phyloP scores from a whole-genome alignment of 1,140 invertebrate species.

The Cyclargus thomasi region DNA sequence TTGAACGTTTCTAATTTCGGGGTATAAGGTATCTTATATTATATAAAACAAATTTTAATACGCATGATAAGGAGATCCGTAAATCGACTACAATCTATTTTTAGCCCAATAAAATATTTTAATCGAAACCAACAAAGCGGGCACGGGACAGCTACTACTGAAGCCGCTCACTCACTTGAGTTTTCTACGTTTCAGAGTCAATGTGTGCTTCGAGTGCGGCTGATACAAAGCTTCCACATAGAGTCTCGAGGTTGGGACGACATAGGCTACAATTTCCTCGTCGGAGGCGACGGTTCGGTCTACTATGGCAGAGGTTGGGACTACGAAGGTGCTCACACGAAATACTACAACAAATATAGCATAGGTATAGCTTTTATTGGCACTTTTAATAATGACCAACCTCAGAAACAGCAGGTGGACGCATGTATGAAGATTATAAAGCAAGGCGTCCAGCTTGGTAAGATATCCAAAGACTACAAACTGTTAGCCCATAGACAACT shows the following conservation, averaged over 20 bases:
- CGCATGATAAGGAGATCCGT: too few relatives aligned
- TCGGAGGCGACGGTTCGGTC: conserved; percentile 82
- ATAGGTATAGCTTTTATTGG: conserved; percentile 84
- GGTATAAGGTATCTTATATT: too few relatives aligned
- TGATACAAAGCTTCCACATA: conserved; percentile 84
- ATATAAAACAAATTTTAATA: too few relatives aligned
- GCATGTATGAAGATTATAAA: conserved; percentile 76
- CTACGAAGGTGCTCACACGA: conserved; percentile 79
- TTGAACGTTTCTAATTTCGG: too few relatives aligned
- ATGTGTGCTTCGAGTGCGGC: conserved; percentile 70
- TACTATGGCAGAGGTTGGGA: conserved; percentile 83
- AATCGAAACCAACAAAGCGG: too few relatives aligned
- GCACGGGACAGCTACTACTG: too few relatives aligned
- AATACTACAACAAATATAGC: conserved; percentile 78
- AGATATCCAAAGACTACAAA: conserved; percentile 76
- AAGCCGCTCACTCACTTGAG: too few relatives aligned
- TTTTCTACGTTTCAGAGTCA: conserved; percentile 53
- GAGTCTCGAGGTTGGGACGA: conserved; percentile 75
- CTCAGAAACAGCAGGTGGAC: conserved; percentile 72
- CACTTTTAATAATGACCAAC: conserved; percentile 71
- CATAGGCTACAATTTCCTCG: conserved; percentile 83
- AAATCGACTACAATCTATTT: too few relatives aligned
- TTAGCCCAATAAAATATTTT: too few relatives aligned
- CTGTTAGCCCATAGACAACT: conserved; percentile 79
- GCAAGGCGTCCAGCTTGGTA: conserved; percentile 70